Evolutionary conservation across 1,140 invertebrate genomes (phyloP).

Genomic region (Philopotamus ludificatus): DNA sequence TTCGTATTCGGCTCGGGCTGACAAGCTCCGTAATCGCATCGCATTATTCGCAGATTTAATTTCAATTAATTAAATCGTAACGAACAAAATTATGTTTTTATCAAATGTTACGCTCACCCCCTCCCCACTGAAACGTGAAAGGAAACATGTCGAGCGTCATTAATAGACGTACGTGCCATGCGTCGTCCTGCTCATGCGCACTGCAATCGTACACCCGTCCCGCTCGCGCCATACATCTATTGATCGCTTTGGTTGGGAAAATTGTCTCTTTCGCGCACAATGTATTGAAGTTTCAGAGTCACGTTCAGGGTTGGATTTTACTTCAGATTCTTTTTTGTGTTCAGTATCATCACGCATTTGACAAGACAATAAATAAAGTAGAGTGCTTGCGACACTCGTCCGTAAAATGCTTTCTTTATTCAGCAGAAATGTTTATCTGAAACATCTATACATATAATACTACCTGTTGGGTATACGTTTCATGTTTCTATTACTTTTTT

Average conservation of each 20-base stretch:
- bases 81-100: no score
- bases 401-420: no score
- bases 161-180: not conserved
- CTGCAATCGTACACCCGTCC: not conserved
- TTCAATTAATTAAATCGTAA: no score
- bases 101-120: not conserved
- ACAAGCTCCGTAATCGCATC: not conserved
- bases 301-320: conserved; percentile 19
- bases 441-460: no score
- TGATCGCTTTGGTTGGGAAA: conserved; percentile 25
- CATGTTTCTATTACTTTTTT: no score
- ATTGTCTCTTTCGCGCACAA: conserved; percentile 27
- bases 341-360: no score
- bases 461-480: no score
- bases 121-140: not conserved
- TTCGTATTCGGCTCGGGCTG: not conserved
- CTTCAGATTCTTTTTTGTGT: no score
- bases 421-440: no score
- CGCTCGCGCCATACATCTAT: conserved; percentile 18
- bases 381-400: no score
- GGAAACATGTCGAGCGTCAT: not conserved
- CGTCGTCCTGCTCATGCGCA: not conserved
- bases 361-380: no score
- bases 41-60: not conserved
- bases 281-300: conserved; percentile 14